Percentiles rank a stretch among this genome's conserved stretches.
Evolutionary conservation across 2,888 invertebrate genomes (phyloP).

Genomic region (Thera obeliscata): DNA sequence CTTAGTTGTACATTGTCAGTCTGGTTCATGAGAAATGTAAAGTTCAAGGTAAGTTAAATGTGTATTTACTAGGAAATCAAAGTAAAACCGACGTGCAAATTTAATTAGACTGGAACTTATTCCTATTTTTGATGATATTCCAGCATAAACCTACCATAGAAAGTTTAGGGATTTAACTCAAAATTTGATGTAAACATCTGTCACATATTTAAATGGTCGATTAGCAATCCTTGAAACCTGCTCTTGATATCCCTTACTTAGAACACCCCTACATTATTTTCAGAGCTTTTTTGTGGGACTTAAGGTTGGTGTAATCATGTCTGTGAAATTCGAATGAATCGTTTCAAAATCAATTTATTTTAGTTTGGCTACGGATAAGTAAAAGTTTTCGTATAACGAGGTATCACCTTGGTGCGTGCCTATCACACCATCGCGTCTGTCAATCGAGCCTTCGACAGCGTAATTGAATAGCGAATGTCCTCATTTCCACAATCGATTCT

Average conservation of each 20-base stretch:
- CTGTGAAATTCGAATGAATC: neutral
- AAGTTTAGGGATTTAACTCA: no score
- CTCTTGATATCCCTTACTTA: no score
- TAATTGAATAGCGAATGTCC: conserved; percentile 40
- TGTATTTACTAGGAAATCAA: conserved; percentile 3
- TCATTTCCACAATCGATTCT: conserved; percentile 41
- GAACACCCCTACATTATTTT: no score
- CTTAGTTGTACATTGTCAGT: neutral
- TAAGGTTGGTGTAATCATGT: neutral
- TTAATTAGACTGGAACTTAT: neutral
- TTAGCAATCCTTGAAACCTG: no score
- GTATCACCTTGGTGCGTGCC: conserved; percentile 31
- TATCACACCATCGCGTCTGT: conserved; percentile 27
- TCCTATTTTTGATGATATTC: neutral
- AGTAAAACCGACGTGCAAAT: neutral
- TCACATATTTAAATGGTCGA: no score
- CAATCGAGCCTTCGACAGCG: conserved; percentile 27
- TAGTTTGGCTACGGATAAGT: conserved; percentile 7
- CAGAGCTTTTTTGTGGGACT: neutral
- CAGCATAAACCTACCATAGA: no score
- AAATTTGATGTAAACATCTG: no score
- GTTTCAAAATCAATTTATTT: conserved; percentile 9
- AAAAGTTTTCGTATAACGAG: conserved; percentile 38
- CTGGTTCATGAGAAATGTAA: conserved; percentile 13
- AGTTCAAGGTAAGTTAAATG: conserved; percentile 18